Percentiles rank a stretch among this genome's conserved stretches.
These are phyloP conservation scores for Aphidius gifuensis DNA, from an alignment of 1,140 invertebrate genomes.

Conservation along the genomic window DNA sequence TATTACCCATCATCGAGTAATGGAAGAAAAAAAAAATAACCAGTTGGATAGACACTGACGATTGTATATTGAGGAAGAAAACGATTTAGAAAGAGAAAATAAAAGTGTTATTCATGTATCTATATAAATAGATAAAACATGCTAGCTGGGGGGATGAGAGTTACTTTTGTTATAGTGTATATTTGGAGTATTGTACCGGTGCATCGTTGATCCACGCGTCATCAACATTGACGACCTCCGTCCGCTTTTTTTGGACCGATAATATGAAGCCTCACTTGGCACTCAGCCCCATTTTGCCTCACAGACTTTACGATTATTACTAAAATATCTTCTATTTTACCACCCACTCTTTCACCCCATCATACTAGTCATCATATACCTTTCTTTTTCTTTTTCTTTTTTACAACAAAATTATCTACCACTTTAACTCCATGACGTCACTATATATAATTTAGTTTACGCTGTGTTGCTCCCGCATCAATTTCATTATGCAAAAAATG, in stretches of 20 bases:
- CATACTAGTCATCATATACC: constrained; percentile 7
- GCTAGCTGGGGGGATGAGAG: no score
- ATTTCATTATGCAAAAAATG: constrained; percentile 38
- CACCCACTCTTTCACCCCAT: constrained; percentile 19
- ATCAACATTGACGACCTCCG: constrained; percentile 53
- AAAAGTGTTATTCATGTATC: no score
- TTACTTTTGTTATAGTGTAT: no score
- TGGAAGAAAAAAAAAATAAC: no score
- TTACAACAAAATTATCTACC: no score
- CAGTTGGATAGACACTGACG: no score
- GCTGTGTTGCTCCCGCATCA: constrained; percentile 42
- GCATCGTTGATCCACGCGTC: constrained; percentile 53
- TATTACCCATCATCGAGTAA: no score
- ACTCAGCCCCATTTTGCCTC: constrained; percentile 22
- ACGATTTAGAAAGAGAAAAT: no score
- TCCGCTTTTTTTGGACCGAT: constrained; percentile 40
- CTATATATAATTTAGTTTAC: constrained; percentile 46
- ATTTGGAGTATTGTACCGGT: constrained; percentile 30
- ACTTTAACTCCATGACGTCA: constrained; percentile 40
- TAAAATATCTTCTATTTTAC: constrained; percentile 32
- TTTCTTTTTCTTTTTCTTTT: no score
- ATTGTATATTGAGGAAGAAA: no score
- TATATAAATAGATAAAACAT: no score
- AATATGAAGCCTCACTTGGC: constrained; percentile 11
- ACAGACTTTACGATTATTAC: constrained; percentile 42